Evolutionary conservation across 2,888 invertebrate species (phyloP).

Genomic region (Zygothrica quintamaculata): DNA sequence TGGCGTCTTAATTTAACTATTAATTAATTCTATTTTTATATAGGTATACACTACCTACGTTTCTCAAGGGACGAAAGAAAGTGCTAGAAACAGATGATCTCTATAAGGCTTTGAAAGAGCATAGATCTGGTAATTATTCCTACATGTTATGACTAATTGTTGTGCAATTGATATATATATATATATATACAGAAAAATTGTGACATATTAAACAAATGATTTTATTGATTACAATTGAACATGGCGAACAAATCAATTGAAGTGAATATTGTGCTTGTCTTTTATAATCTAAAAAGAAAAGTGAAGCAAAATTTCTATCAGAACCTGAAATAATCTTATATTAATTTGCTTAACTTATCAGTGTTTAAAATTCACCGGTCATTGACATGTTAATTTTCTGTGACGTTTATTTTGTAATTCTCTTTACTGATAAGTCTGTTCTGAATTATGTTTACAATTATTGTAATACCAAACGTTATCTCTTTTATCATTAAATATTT

Average conservation of each 20-base stretch:
- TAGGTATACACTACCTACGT: constrained; percentile 91
- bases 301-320: too few relatives aligned
- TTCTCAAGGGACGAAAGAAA: constrained; percentile 89
- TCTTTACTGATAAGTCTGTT: constrained; percentile 24
- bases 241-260: constrained; percentile 22
- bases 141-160: background rate
- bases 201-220: constrained; percentile 27
- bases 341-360: constrained; percentile 39
- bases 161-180: background rate
- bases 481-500: background rate
- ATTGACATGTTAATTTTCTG: constrained; percentile 29
- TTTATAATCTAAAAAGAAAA: background rate
- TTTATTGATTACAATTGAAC: constrained; percentile 37
- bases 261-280: constrained; percentile 21
- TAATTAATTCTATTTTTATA: background rate
- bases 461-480: background rate
- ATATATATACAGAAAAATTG: constrained; percentile 1
- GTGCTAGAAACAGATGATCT: constrained; percentile 90
- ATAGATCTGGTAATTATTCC: constrained; percentile 86
- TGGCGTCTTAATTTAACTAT: too few relatives aligned
- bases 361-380: constrained; percentile 30
- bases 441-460: constrained; percentile 5
- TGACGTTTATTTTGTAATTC: constrained; percentile 24
- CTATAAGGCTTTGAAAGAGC: constrained; percentile 88
- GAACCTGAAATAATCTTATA: constrained; percentile 24